Evolutionary conservation across 2,888 invertebrate species (phyloP).

Genomic region (Noctua janthina): DNA sequence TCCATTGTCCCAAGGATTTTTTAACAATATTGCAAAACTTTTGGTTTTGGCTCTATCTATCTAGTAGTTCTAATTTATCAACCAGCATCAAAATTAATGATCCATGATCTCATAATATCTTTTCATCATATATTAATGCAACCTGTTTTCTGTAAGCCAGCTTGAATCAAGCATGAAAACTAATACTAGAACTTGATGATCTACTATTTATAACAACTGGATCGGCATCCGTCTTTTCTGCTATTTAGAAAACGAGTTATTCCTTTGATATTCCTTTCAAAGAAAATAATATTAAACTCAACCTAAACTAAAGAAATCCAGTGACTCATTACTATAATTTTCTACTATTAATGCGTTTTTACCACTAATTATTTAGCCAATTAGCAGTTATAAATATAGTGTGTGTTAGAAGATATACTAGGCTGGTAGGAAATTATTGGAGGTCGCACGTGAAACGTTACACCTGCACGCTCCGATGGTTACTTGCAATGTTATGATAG

Average conservation of each 20-base stretch:
- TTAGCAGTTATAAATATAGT: constrained; percentile 35
- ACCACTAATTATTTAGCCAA: constrained; percentile 28
- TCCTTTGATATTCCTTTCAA: neutral
- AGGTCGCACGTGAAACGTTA: constrained; percentile 62
- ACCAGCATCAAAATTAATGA: too few relatives aligned
- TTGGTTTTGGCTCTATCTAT: too few relatives aligned
- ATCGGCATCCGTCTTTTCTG: neutral
- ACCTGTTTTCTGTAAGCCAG: constrained; percentile 5
- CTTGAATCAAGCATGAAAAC: neutral
- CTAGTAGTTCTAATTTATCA: too few relatives aligned
- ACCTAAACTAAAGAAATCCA: neutral
- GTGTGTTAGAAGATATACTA: constrained; percentile 8
- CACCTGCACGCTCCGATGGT: constrained; percentile 50
- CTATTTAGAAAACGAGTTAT: neutral
- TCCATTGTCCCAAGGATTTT: too few relatives aligned
- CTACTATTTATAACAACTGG: neutral
- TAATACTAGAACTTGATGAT: neutral
- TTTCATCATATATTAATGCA: neutral
- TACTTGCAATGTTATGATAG: constrained; percentile 43
- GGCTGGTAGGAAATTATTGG: constrained; percentile 54
- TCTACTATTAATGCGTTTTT: neutral
- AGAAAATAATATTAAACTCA: neutral
- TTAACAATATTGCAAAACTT: too few relatives aligned
- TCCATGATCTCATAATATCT: neutral
- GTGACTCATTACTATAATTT: neutral